Conservation (phyloP, 92 coral and sea anemone species). For the Hydrozoanthus gracilis region DNA sequence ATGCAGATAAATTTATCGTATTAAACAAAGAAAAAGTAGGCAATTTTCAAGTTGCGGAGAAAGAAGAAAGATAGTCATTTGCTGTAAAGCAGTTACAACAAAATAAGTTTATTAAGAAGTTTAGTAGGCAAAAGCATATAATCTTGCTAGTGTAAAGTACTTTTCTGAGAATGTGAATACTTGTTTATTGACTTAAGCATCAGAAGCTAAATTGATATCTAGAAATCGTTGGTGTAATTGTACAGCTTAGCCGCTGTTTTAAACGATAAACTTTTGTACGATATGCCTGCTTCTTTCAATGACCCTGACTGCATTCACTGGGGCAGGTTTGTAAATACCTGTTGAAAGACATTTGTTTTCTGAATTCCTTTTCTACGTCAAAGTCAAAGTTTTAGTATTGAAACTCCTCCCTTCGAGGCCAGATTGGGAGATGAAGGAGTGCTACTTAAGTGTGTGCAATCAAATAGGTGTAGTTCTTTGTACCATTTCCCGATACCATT, state of each 20-base stretch:
- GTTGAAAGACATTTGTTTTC: not conserved
- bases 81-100: not conserved
- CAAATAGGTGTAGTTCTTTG: not conserved
- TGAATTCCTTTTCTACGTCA: constrained; percentile 13
- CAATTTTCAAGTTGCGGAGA: constrained; percentile 6
- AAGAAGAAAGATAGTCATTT: not conserved
- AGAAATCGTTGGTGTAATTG: not conserved
- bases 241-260: not conserved
- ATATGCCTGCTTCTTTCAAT: constrained; percentile 5
- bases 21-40: constrained; percentile 11
- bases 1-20: constrained; percentile 17
- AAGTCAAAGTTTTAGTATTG: not conserved
- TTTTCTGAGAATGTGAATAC: constrained; percentile 7
- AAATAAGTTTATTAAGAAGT: constrained; percentile 12
- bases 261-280: constrained; percentile 14
- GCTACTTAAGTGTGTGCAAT: not conserved
- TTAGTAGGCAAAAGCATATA: not conserved
- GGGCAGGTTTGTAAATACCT: constrained; percentile 31
- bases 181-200: constrained; percentile 1
- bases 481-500: constrained; percentile 9
- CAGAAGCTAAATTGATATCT: not conserved
- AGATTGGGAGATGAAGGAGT: not conserved
- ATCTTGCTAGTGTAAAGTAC: constrained; percentile 27
- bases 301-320: not conserved
- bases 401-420: not conserved